phyloP scores from a whole-genome alignment of 2,113 vertebrate genomes.

The Bungarus multicinctus region DNA sequence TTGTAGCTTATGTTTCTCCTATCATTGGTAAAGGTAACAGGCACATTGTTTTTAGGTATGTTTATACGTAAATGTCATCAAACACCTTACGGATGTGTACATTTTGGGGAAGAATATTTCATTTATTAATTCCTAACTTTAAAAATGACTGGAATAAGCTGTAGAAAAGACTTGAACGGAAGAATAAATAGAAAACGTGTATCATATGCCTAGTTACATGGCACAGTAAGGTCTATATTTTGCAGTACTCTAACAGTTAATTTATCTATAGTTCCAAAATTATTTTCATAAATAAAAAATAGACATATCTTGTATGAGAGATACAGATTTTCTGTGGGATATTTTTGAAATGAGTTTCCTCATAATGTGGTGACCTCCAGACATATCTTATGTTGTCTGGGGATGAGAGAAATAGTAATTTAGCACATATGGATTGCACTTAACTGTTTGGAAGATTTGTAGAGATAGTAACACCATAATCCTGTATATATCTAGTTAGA shows the following conservation, averaged over 20 bases:
- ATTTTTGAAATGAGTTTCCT: background rate
- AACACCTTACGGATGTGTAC: background rate
- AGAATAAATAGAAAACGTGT: background rate
- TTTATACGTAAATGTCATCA: slow-evolving; percentile 2
- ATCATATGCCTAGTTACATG: background rate
- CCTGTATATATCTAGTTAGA: background rate
- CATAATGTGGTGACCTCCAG: background rate
- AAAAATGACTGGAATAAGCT: background rate
- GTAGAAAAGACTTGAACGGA: background rate
- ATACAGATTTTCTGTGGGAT: background rate
- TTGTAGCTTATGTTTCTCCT: background rate
- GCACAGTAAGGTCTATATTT: background rate
- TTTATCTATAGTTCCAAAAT: background rate
- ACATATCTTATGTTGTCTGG: background rate
- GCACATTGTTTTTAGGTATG: background rate
- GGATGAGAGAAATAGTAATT: background rate
- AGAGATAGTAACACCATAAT: background rate
- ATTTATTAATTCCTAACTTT: background rate
- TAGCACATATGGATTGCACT: background rate
- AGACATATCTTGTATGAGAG: background rate
- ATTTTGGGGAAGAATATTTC: background rate
- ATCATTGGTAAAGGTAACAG: slow-evolving; percentile 9
- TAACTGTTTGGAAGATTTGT: background rate
- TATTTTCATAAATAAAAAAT: background rate
- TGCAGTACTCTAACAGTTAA: background rate